Conservation (phyloP, 2,888 invertebrate species). For the Drosophila picticornis region DNA sequence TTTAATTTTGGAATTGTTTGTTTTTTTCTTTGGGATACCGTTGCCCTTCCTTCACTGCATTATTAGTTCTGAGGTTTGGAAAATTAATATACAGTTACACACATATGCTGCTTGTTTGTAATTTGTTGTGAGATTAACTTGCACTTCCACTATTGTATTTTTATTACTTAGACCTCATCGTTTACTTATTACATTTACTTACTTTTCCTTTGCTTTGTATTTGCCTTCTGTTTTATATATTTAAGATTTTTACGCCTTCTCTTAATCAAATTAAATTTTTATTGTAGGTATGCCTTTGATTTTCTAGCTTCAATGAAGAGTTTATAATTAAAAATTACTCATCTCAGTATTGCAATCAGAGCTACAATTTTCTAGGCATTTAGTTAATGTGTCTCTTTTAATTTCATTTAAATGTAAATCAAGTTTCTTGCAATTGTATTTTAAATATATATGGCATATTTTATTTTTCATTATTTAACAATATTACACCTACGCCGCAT, state of each 20-base stretch:
- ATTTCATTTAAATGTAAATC: background rate
- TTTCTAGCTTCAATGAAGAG: background rate
- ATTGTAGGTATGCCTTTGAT: background rate
- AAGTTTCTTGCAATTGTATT: background rate
- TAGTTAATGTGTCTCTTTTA: background rate
- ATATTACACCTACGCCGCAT: slow-evolving; percentile 13
- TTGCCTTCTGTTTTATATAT: background rate
- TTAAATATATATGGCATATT: background rate
- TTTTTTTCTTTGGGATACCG: background rate
- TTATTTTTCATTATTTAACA: too few species aligned
- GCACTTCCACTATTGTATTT: background rate
- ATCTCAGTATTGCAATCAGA: background rate
- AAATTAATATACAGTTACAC: background rate
- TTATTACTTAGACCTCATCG: background rate
- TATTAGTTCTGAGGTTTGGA: background rate
- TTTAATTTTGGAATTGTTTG: background rate
- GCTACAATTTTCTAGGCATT: background rate
- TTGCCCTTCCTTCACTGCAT: background rate
- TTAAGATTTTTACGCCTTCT: background rate
- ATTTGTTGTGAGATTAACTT: background rate
- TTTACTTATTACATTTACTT: background rate
- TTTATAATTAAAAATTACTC: background rate
- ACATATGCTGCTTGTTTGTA: background rate
- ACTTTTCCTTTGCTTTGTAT: background rate
- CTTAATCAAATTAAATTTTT: background rate